phyloP scores from a whole-genome alignment of 2,888 invertebrate species.

The Drosophila barbarae region DNA sequence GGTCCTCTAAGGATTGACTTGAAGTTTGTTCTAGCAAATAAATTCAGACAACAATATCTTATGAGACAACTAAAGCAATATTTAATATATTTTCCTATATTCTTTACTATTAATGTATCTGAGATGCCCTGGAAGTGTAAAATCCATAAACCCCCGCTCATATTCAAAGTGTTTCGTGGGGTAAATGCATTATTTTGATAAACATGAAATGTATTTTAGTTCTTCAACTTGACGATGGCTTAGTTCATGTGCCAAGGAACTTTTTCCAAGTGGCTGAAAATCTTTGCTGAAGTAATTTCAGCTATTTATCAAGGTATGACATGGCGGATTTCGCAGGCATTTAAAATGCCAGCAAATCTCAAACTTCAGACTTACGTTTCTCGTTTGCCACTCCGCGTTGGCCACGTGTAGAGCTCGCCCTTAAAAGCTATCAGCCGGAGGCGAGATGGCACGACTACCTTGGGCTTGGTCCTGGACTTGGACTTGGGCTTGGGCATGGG shows the following conservation, averaged over 20 bases:
- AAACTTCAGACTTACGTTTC: slow-evolving; percentile 54
- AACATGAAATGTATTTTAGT: slow-evolving; percentile 34
- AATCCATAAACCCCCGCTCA: background rate
- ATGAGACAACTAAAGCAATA: background rate
- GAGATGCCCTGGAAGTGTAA: background rate
- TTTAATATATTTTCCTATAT: background rate
- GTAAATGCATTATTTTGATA: slow-evolving; percentile 15
- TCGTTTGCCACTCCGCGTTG: slow-evolving; percentile 12
- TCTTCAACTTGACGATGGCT: slow-evolving; percentile 28
- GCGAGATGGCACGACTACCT: slow-evolving; percentile 21
- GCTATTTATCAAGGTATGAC: slow-evolving; percentile 73
- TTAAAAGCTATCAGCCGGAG: slow-evolving; percentile 34
- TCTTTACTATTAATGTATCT: background rate
- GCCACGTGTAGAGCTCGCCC: slow-evolving; percentile 42
- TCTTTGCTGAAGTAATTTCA: slow-evolving; percentile 52
- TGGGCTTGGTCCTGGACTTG: slow-evolving; percentile 18
- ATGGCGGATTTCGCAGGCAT: slow-evolving; percentile 61
- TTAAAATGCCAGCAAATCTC: slow-evolving; percentile 54
- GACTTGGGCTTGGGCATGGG: slow-evolving; percentile 19
- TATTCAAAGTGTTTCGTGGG: background rate
- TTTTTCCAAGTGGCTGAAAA: slow-evolving; percentile 19
- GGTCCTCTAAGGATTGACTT: background rate
- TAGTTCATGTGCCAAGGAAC: slow-evolving; percentile 16
- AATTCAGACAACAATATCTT: background rate
- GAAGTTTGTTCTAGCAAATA: background rate